Percentiles rank a stretch among this genome's conserved stretches.
phyloP scores from a whole-genome alignment of 2,113 vertebrate species.

The Riparia riparia region DNA sequence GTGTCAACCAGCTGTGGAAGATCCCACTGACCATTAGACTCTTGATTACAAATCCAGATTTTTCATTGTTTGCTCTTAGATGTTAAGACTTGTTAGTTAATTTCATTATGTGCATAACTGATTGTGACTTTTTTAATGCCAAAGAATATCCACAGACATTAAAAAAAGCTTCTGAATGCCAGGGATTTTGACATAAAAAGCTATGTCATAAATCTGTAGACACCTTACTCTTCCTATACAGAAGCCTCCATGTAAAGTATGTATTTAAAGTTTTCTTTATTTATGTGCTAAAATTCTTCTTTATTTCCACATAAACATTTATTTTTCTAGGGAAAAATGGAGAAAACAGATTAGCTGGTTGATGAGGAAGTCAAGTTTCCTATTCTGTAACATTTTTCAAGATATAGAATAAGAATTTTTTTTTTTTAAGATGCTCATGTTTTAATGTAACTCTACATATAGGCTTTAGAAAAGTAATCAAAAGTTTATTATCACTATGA shows the following conservation, averaged over 20 bases:
- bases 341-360: neutral
- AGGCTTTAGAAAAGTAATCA: conserved; percentile 14
- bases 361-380: neutral
- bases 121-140: neutral
- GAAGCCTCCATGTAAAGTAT: neutral
- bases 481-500: neutral
- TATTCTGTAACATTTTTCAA: neutral
- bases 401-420: neutral
- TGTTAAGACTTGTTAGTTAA: neutral
- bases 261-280: neutral
- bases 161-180: neutral
- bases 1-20: neutral
- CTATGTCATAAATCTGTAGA: neutral
- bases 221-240: neutral
- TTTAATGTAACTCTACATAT: neutral
- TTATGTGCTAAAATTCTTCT: neutral
- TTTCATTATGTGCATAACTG: neutral
- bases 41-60: neutral
- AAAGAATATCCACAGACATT: neutral
- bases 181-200: neutral
- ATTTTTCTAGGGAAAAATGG: neutral
- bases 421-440: neutral
- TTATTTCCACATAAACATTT: neutral
- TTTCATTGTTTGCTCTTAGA: neutral
- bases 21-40: neutral